These are phyloP conservation scores for Astatoreochromis straeleni DNA, from an alignment of 2,113 vertebrate genomes.

Conservation along the genomic window DNA sequence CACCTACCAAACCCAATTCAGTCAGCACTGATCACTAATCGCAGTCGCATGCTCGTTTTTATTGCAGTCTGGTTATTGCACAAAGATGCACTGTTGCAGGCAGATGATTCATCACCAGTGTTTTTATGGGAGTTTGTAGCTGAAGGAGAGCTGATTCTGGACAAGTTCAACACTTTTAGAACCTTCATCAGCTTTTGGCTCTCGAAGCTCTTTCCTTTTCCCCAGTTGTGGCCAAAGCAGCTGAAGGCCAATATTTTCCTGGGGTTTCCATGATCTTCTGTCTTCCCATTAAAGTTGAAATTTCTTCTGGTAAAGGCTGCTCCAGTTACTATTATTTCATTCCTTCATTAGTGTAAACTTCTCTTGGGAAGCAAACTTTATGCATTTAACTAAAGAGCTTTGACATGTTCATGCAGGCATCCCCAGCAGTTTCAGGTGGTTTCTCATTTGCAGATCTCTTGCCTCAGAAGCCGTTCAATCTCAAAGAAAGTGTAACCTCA, in stretches of 20 bases:
- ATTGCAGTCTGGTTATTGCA: background rate
- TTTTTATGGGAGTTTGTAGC: background rate
- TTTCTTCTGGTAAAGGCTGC: background rate
- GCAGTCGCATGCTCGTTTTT: background rate
- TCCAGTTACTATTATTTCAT: background rate
- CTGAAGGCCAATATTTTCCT: background rate
- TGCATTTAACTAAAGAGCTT: background rate
- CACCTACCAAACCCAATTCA: background rate
- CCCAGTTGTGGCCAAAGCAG: background rate
- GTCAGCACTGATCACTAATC: background rate
- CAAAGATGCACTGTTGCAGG: background rate
- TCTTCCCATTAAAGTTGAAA: background rate
- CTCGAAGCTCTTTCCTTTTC: background rate
- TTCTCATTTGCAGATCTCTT: background rate
- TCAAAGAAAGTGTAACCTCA: background rate
- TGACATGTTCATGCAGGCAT: background rate
- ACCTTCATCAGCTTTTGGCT: background rate
- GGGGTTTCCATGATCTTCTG: background rate
- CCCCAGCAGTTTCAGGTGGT: background rate
- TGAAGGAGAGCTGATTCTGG: background rate
- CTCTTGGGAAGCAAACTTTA: background rate
- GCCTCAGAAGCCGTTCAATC: background rate
- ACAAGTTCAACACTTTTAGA: background rate
- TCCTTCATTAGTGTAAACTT: background rate
- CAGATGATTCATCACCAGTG: background rate